phyloP scores from a whole-genome alignment of 2,113 vertebrate genomes.

The Rhynchomys soricoides region DNA sequence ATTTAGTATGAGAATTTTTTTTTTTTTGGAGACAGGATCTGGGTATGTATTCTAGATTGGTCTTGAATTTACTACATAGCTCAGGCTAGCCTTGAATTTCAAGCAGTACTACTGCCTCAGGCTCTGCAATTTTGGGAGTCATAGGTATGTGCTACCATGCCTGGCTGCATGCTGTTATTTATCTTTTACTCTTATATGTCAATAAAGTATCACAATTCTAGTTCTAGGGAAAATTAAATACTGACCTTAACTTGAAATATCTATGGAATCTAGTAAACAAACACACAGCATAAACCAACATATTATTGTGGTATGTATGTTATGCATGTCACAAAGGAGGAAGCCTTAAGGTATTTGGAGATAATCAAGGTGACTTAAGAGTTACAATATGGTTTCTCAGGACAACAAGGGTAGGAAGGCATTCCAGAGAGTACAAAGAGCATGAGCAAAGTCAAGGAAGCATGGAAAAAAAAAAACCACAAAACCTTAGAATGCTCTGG shows the following conservation, averaged over 20 bases:
- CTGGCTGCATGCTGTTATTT: background rate
- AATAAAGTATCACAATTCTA: conserved; percentile 22
- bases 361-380: conserved; percentile 19
- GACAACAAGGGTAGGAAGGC: background rate
- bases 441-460: background rate
- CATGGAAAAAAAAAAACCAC: background rate
- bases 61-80: background rate
- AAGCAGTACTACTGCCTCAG: background rate
- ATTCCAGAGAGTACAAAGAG: conserved; percentile 36
- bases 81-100: background rate
- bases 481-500: background rate
- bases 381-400: background rate
- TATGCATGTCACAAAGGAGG: background rate
- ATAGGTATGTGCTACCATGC: background rate
- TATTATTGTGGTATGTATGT: background rate
- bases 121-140: background rate
- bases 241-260: background rate
- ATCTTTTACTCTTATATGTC: background rate
- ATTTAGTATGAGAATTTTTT: background rate
- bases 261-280: background rate
- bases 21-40: background rate
- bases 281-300: background rate
- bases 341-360: background rate
- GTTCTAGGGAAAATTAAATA: background rate
- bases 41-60: background rate